These are phyloP conservation scores for Anomalospiza imberbis DNA, from an alignment of 2,797 vertebrate genomes.

Conservation along the genomic window DNA sequence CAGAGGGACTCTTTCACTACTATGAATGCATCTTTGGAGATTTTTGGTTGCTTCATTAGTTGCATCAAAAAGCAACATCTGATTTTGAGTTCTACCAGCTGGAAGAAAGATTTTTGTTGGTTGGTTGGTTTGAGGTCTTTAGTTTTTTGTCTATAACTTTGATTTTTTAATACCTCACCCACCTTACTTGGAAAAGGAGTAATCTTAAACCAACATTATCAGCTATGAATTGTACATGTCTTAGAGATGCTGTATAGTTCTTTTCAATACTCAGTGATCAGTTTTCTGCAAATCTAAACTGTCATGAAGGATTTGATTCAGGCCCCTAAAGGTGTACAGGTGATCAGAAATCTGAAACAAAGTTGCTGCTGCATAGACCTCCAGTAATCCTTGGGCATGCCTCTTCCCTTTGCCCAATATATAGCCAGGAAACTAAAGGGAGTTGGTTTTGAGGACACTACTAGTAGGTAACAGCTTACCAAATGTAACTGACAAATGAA, in stretches of 20 bases:
- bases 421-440: not conserved
- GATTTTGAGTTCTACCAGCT: not conserved
- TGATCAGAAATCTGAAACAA: not conserved
- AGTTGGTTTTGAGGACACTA: not conserved
- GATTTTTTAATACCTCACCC: not conserved
- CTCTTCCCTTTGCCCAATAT: not conserved
- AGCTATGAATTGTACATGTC: not conserved
- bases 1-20: not conserved
- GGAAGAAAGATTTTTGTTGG: not conserved
- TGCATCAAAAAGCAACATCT: not conserved
- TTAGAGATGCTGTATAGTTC: not conserved
- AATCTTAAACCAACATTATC: rapidly evolving
- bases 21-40: not conserved
- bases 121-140: not conserved
- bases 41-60: not conserved
- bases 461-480: not conserved
- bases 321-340: not conserved
- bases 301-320: not conserved
- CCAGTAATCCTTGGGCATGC: not conserved
- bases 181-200: not conserved
- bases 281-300: not conserved
- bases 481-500: not conserved
- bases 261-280: not conserved
- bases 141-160: not conserved
- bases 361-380: not conserved